Conservation (phyloP, 2,888 invertebrate genomes). For the Hypselothyrea guttata region DNA sequence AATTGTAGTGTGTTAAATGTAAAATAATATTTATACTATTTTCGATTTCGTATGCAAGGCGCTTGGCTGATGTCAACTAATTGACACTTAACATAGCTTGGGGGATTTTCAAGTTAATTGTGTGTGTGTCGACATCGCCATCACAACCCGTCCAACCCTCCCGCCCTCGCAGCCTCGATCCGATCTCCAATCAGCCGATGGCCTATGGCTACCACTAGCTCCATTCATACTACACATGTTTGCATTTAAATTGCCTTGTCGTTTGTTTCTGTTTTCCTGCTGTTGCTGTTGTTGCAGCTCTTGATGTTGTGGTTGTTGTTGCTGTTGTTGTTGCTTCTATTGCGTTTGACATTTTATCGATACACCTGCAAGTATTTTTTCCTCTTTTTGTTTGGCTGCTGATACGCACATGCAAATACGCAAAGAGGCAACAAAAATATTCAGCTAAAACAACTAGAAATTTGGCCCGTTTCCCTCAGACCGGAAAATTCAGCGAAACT, state of each 20-base stretch:
- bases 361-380: conserved; percentile 61
- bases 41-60: conserved; percentile 60
- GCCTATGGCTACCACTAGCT: conserved; percentile 32
- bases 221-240: conserved; percentile 56
- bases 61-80: conserved; percentile 62
- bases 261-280: conserved; percentile 38
- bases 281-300: conserved; percentile 16
- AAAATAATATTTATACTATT: conserved; percentile 54
- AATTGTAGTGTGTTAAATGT: conserved; percentile 30
- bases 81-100: conserved; percentile 75
- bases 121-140: conserved; percentile 75
- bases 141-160: too few species aligned
- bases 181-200: conserved; percentile 5
- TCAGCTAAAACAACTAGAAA: conserved; percentile 22
- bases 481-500: conserved; percentile 14
- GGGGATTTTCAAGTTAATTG: conserved; percentile 74
- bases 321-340: conserved; percentile 39
- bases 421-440: conserved; percentile 16
- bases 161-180: conserved; percentile 24
- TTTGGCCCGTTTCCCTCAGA: conserved; percentile 11
- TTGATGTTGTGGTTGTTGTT: conserved; percentile 32
- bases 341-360: conserved; percentile 68
- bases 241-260: conserved; percentile 76
- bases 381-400: conserved; percentile 8
- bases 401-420: conserved; percentile 47